Conservation (phyloP, 1,140 invertebrate genomes). For the Danaus plexippus region DNA sequence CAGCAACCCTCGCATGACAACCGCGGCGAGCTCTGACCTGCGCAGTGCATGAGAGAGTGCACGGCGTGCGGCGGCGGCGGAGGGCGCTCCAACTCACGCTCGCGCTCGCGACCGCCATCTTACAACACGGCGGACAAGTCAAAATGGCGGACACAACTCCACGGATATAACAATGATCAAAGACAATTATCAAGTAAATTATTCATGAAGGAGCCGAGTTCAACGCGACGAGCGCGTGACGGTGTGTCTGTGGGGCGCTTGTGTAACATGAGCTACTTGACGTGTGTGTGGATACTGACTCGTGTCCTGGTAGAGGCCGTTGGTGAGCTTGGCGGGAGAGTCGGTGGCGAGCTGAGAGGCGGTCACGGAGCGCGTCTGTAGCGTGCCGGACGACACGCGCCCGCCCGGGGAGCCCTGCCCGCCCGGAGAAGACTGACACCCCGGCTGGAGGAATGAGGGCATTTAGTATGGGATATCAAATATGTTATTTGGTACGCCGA, state of each 20-base stretch:
- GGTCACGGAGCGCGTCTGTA: constrained; percentile 91
- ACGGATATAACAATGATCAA: too few relatives aligned
- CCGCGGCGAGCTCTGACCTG: constrained; percentile 72
- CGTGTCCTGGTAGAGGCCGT: constrained; percentile 81
- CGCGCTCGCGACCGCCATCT: constrained; percentile 58
- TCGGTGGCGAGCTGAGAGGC: constrained; percentile 90
- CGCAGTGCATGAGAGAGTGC: constrained; percentile 88
- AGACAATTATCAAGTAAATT: too few relatives aligned
- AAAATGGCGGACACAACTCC: constrained; percentile 12
- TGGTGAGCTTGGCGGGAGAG: constrained; percentile 84
- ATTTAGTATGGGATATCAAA: background rate
- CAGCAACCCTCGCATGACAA: background rate
- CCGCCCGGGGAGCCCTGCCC: constrained; percentile 42
- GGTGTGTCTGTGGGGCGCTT: too few relatives aligned
- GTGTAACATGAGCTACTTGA: background rate
- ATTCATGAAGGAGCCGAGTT: too few relatives aligned
- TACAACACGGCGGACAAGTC: constrained; percentile 13
- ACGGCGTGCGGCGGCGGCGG: constrained; percentile 79
- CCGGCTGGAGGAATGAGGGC: background rate
- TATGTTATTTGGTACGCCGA: too few relatives aligned
- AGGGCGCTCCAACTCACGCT: constrained; percentile 65
- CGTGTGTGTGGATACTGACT: constrained; percentile 68
- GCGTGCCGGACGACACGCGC: constrained; percentile 76
- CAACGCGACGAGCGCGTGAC: too few relatives aligned
- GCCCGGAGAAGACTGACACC: constrained; percentile 7